Conservation (phyloP, 23 tunicate genomes). For the Aplidium turbinatum region DNA sequence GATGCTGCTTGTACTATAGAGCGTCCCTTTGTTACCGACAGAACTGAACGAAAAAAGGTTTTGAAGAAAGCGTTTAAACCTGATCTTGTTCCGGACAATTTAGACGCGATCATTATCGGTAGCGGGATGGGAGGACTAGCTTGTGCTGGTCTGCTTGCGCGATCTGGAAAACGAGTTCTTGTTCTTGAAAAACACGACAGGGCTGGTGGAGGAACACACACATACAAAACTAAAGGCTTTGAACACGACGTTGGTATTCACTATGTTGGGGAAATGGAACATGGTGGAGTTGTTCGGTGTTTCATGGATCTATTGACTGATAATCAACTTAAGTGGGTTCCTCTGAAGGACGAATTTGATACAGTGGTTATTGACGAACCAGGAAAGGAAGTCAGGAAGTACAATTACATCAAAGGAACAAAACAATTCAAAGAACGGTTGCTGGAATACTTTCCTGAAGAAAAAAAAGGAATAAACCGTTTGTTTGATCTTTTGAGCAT, state of each 20-base stretch:
- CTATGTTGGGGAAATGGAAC: constrained; percentile 75
- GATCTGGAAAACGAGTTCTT: constrained; percentile 82
- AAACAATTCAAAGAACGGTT: constrained; percentile 32
- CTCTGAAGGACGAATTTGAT: constrained; percentile 59
- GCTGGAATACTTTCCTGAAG: constrained; percentile 62
- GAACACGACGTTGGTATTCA: constrained; percentile 92
- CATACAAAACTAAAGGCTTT: constrained; percentile 80
- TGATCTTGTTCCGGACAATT: constrained; percentile 55
- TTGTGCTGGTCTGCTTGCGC: constrained; percentile 73
- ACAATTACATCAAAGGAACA: constrained; percentile 9
- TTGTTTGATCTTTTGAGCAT: constrained; percentile 36
- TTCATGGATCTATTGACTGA: constrained; percentile 71
- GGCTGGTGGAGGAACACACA: constrained; percentile 90
- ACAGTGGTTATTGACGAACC: constrained; percentile 52
- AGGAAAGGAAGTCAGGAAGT: constrained; percentile 1
- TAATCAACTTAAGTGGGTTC: constrained; percentile 64
- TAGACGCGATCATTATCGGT: constrained; percentile 87
- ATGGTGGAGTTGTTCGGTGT: constrained; percentile 47
- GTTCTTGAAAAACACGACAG: constrained; percentile 89
- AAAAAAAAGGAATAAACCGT: constrained; percentile 52
- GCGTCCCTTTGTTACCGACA: constrained; percentile 52
- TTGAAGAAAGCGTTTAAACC: constrained; percentile 39
- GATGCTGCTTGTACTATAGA: too few relatives aligned
- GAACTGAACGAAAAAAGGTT: constrained; percentile 39
- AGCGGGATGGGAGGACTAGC: constrained; percentile 90